Percentiles rank a stretch among this genome's conserved stretches.
These are phyloP conservation scores for Rhingia rostrata DNA, from an alignment of 2,888 invertebrate genomes.

Conservation along the genomic window DNA sequence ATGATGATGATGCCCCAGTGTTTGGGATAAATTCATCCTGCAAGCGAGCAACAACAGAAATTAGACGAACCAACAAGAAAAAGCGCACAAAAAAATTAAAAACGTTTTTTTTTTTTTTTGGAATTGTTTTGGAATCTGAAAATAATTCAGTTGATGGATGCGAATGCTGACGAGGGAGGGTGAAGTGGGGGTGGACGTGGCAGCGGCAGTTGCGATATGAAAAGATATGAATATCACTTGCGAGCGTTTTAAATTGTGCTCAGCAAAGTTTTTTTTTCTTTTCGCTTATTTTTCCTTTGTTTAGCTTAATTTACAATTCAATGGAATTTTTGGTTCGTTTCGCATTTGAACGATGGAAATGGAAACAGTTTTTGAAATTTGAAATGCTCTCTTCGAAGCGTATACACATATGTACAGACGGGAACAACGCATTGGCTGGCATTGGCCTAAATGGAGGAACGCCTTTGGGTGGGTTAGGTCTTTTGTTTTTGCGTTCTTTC, in stretches of 20 bases:
- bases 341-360: constrained; percentile 52
- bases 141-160: constrained; percentile 74
- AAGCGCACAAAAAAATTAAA: constrained; percentile 37
- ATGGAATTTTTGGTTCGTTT: constrained; percentile 50
- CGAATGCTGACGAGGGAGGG: constrained; percentile 33
- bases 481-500: not conserved
- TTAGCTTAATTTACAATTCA: constrained; percentile 70
- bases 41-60: constrained; percentile 69
- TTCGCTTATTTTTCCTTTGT: constrained; percentile 63
- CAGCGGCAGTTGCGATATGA: constrained; percentile 13
- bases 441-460: constrained; percentile 62
- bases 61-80: constrained; percentile 62
- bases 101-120: constrained; percentile 40
- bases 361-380: constrained; percentile 56
- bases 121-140: constrained; percentile 73
- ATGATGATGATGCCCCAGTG: constrained; percentile 71
- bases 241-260: constrained; percentile 60
- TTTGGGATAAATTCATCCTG: constrained; percentile 76
- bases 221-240: constrained; percentile 71
- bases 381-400: constrained; percentile 32
- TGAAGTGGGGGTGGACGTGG: not conserved
- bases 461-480: constrained; percentile 58
- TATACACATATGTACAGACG: too few species aligned
- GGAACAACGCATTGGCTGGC: constrained; percentile 4
- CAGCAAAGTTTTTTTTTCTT: constrained; percentile 33